Evolutionary conservation across 2,797 vertebrate species (phyloP).

Genomic region (Manis pentadactyla): DNA sequence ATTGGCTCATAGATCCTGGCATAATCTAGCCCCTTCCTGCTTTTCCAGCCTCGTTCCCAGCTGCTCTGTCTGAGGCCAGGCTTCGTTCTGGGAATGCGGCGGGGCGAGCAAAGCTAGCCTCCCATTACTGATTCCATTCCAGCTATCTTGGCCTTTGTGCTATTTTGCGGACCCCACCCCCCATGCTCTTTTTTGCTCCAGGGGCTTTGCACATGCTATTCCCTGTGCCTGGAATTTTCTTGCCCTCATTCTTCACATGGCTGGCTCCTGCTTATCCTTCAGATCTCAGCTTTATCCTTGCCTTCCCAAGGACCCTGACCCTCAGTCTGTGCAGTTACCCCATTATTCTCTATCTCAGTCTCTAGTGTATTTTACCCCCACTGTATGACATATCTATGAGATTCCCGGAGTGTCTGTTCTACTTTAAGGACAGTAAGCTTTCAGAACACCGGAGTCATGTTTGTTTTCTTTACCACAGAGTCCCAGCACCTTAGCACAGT

Average conservation of each 20-base stretch:
- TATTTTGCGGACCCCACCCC: not conserved
- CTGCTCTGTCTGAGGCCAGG: not conserved
- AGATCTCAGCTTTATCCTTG: not conserved
- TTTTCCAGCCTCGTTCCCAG: not conserved
- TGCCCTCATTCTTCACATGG: not conserved
- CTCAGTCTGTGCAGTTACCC: not conserved
- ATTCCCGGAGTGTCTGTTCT: not conserved
- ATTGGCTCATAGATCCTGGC: not conserved
- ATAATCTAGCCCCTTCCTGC: not conserved
- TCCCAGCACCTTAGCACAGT: not conserved
- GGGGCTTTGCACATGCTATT: not conserved
- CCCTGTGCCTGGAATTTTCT: not conserved
- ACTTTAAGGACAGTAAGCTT: not conserved
- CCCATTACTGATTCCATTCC: fast-evolving
- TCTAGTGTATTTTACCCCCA: not conserved
- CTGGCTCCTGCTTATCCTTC: not conserved
- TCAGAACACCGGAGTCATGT: not conserved
- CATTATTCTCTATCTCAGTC: not conserved
- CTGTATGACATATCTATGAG: not conserved
- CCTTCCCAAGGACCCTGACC: not conserved
- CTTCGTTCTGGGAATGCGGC: not conserved
- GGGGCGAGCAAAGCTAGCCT: not conserved
- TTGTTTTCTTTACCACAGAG: not conserved
- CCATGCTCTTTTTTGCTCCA: not conserved
- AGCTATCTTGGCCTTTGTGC: not conserved